A percentile compares a stretch with the other conserved stretches of the same genome.
Evolutionary conservation across 2,888 invertebrate genomes (phyloP).

Genomic region (Onthophagus sagittarius): DNA sequence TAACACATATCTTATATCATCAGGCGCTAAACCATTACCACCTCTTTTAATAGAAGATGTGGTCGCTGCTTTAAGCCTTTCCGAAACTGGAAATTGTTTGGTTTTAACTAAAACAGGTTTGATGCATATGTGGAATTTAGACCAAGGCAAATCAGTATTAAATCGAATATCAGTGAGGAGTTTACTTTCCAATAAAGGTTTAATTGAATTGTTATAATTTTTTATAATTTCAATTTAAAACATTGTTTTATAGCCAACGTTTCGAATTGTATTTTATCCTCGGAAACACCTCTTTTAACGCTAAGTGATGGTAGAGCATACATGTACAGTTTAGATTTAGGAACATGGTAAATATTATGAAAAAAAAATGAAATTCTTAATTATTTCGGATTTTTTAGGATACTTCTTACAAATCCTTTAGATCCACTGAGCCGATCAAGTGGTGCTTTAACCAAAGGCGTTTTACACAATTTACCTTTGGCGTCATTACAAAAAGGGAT

Average conservation of each 20-base stretch:
- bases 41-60: constrained; percentile 56
- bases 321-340: constrained; percentile 73
- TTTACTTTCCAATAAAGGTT: constrained; percentile 56
- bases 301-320: constrained; percentile 82
- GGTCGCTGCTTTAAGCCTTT: constrained; percentile 56
- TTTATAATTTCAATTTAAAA: background rate
- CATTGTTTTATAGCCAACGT: constrained; percentile 51
- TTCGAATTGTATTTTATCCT: constrained; percentile 56
- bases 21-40: constrained; percentile 51
- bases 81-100: constrained; percentile 51
- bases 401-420: constrained; percentile 52
- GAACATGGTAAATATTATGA: constrained; percentile 74
- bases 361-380: too few relatives aligned
- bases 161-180: constrained; percentile 60
- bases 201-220: constrained; percentile 19
- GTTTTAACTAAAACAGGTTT: constrained; percentile 55
- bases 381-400: constrained; percentile 50
- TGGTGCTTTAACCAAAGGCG: constrained; percentile 45
- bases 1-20: constrained; percentile 57
- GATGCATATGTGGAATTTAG: constrained; percentile 61
- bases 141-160: constrained; percentile 49
- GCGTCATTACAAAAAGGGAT: constrained; percentile 45
- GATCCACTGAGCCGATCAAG: constrained; percentile 54
- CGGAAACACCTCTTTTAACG: constrained; percentile 75
- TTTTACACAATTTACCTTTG: constrained; percentile 40